Percentiles rank a stretch among this genome's conserved stretches.
phyloP scores from a whole-genome alignment of 2,888 invertebrate species.

The Drosophila neonasuta region DNA sequence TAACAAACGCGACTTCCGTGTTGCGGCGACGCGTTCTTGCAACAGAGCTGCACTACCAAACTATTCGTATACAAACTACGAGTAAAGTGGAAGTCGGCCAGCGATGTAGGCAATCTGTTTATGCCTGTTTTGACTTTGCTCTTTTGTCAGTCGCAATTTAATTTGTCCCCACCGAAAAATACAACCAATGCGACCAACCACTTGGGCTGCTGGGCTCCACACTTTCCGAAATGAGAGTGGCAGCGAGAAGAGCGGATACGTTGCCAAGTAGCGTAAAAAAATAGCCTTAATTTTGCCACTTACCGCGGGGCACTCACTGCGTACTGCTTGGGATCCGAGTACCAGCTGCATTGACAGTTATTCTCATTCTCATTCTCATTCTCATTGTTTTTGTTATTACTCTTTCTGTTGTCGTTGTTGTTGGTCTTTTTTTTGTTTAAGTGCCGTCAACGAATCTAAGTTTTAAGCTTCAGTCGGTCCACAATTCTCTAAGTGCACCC shows the following conservation, averaged over 20 bases:
- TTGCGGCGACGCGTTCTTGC: slow-evolving; percentile 29
- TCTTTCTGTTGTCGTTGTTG: not conserved
- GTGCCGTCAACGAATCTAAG: slow-evolving; percentile 29
- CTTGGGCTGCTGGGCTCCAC: slow-evolving; percentile 16
- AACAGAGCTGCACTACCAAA: slow-evolving; percentile 2
- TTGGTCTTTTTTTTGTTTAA: slow-evolving; percentile 18
- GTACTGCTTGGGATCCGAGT: slow-evolving; percentile 8
- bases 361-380: slow-evolving; percentile 5
- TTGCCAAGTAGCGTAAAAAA: slow-evolving; percentile 47
- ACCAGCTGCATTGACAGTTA: slow-evolving; percentile 38
- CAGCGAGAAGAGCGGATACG: slow-evolving; percentile 21
- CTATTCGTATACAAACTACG: not conserved
- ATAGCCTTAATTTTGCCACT: slow-evolving; percentile 54
- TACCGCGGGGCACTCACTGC: slow-evolving; percentile 23
- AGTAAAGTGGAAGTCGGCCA: slow-evolving; percentile 26
- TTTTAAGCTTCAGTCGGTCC: slow-evolving; percentile 27
- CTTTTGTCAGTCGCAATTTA: slow-evolving; percentile 46
- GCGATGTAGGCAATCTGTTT: slow-evolving; percentile 58
- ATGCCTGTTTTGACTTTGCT: slow-evolving; percentile 59
- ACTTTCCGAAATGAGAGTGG: slow-evolving; percentile 25
- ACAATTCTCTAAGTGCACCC: slow-evolving; percentile 39
- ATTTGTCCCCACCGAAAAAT: slow-evolving; percentile 37
- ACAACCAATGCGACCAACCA: slow-evolving; percentile 16
- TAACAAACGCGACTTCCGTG: slow-evolving; percentile 68
- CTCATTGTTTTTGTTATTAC: slow-evolving; percentile 3